A percentile compares a stretch with the other conserved stretches of the same genome.
Conservation (phyloP, 2,888 invertebrate genomes). For the Spodoptera littoralis region DNA sequence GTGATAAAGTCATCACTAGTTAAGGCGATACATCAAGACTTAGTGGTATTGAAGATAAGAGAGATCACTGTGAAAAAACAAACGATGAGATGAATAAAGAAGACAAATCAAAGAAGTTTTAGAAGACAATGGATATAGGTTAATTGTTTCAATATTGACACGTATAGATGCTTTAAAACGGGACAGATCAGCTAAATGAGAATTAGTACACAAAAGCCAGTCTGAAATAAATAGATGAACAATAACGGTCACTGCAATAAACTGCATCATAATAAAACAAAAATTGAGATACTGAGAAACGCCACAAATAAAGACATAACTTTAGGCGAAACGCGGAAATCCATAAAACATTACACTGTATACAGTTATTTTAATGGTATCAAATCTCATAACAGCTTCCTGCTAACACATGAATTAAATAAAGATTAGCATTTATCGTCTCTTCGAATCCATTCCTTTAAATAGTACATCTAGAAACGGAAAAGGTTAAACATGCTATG, state of each 20-base stretch:
- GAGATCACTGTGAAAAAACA: not conserved
- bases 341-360: not conserved
- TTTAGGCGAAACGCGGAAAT: not conserved
- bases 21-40: constrained; percentile 32
- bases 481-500: no score
- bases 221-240: not conserved
- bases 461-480: no score
- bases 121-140: no score
- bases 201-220: constrained; percentile 43
- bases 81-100: not conserved
- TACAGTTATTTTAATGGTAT: not conserved
- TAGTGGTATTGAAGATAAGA: constrained; percentile 11
- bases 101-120: constrained; percentile 3
- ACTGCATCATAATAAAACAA: not conserved
- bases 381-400: constrained; percentile 2
- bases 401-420: not conserved
- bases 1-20: constrained; percentile 38
- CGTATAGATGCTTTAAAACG: constrained; percentile 3
- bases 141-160: no score
- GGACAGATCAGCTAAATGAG: constrained; percentile 33
- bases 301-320: not conserved
- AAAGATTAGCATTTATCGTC: constrained; percentile 1
- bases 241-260: no score
- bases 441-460: no score
- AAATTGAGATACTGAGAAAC: not conserved